phyloP scores from a whole-genome alignment of 2,797 vertebrate genomes.

The Gymnocypris eckloni region DNA sequence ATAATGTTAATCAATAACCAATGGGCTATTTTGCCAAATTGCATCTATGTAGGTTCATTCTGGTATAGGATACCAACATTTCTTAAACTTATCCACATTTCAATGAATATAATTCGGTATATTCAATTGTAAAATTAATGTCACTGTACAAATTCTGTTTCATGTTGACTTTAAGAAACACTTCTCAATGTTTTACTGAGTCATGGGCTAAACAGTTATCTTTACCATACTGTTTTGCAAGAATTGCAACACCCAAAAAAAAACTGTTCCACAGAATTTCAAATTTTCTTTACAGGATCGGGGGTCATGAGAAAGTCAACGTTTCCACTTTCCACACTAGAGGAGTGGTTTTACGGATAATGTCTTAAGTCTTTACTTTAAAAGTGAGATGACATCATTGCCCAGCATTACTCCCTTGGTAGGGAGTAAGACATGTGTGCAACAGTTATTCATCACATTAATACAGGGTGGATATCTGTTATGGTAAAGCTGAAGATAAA shows the following conservation, averaged over 20 bases:
- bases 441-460: slow-evolving; percentile 18
- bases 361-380: slow-evolving; percentile 30
- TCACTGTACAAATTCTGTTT: neutral
- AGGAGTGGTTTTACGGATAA: slow-evolving; percentile 54
- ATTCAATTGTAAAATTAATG: neutral
- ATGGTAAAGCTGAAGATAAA: slow-evolving; percentile 1
- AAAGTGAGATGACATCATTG: slow-evolving; percentile 39
- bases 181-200: neutral
- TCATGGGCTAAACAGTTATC: neutral
- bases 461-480: slow-evolving; percentile 9
- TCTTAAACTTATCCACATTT: neutral
- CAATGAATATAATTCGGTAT: neutral
- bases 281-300: slow-evolving; percentile 24
- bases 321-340: slow-evolving; percentile 50
- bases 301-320: slow-evolving; percentile 55
- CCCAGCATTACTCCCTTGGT: slow-evolving; percentile 8
- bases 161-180: neutral
- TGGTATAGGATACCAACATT: too few species aligned
- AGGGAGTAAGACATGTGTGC: slow-evolving; percentile 27
- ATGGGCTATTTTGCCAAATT: neutral
- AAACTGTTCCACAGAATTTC: slow-evolving; percentile 1
- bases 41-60: neutral
- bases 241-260: neutral
- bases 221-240: neutral
- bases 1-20: neutral